Conservation (phyloP, 2,797 vertebrate genomes). For the Oophaga sylvatica region DNA sequence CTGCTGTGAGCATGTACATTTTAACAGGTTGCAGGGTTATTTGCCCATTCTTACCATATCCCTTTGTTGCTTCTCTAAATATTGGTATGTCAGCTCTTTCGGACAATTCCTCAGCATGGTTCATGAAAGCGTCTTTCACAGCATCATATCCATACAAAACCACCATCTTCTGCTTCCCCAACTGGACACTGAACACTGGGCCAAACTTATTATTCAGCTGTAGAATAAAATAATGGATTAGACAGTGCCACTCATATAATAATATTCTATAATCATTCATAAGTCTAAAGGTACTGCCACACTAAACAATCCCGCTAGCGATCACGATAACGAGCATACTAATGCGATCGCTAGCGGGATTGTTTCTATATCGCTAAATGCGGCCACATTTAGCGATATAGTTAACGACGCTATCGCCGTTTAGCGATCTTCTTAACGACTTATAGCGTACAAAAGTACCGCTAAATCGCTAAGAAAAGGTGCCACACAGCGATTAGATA, state of each 20-base stretch:
- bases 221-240: background rate
- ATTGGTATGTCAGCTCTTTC: constrained; percentile 22
- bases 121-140: constrained; percentile 38
- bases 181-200: constrained; percentile 14
- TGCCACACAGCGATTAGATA: too few relatives aligned
- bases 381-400: too few relatives aligned
- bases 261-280: background rate
- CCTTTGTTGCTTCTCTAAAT: background rate
- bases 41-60: constrained; percentile 22
- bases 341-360: too few relatives aligned
- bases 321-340: too few relatives aligned
- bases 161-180: constrained; percentile 24
- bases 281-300: too few relatives aligned
- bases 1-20: background rate
- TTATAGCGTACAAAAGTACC: too few relatives aligned
- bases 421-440: too few relatives aligned
- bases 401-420: too few relatives aligned
- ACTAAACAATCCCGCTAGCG: too few relatives aligned
- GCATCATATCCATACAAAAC: constrained; percentile 31
- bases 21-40: background rate
- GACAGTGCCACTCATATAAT: background rate
- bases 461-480: too few relatives aligned
- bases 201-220: constrained; percentile 38
- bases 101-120: constrained; percentile 29
- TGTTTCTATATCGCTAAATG: too few relatives aligned